These are phyloP conservation scores for Intellagama lesueurii DNA, from an alignment of 2,797 vertebrate species.

Conservation along the genomic window DNA sequence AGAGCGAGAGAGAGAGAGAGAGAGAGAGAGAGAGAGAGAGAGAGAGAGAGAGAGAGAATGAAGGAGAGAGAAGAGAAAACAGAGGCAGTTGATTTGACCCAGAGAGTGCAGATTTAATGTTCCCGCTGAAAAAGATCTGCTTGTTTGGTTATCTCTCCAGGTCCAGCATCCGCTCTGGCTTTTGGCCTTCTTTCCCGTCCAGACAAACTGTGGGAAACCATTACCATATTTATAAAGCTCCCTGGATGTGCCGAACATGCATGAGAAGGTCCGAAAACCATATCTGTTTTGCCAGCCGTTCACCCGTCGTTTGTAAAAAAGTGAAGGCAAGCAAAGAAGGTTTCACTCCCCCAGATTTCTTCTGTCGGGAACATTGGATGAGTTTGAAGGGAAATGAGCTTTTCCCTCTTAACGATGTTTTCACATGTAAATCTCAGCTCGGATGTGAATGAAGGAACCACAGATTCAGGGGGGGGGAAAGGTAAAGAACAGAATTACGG, in stretches of 20 bases:
- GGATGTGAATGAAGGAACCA: not conserved
- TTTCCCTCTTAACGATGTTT: conserved; percentile 13
- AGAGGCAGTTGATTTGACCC: conserved; percentile 74
- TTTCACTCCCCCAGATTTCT: not conserved
- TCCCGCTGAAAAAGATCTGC: conserved; percentile 57
- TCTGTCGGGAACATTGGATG: not conserved
- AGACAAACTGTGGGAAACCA: conserved; percentile 72
- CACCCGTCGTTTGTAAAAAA: conserved; percentile 53
- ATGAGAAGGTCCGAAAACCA: conserved; percentile 75
- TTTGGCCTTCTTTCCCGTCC: conserved; percentile 74
- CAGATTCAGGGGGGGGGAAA: no score
- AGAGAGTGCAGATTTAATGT: conserved; percentile 62
- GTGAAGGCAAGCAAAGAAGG: conserved; percentile 9
- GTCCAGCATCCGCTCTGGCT: conserved; percentile 60
- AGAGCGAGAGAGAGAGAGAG: no score
- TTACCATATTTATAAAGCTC: conserved; percentile 83
- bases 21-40: no score
- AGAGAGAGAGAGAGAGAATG: conserved; percentile 4
- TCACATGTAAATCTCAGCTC: not conserved
- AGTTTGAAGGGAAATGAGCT: not conserved
- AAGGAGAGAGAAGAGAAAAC: not conserved
- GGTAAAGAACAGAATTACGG: not conserved
- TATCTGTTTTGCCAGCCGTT: conserved; percentile 79
- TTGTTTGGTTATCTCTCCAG: conserved; percentile 72
- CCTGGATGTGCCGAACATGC: conserved; percentile 72